Evolutionary conservation across 1,140 invertebrate species (phyloP).

Genomic region (Oncopeltus fasciatus): DNA sequence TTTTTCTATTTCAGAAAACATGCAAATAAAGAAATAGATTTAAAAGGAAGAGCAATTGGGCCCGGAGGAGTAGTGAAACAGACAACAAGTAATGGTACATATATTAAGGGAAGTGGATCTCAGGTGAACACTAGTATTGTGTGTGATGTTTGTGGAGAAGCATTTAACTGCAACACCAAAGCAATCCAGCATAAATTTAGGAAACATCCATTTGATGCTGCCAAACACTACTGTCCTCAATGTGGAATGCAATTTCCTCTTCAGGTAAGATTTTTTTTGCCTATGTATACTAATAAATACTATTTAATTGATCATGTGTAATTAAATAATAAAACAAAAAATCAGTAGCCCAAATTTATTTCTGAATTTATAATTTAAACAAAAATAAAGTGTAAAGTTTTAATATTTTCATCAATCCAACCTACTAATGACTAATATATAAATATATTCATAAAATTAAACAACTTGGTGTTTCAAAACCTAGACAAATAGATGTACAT

Average conservation of each 20-base stretch:
- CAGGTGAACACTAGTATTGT: constrained; percentile 18
- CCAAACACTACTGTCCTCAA: constrained; percentile 47
- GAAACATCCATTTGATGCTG: constrained; percentile 42
- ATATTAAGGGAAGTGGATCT: constrained; percentile 23
- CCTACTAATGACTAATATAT: too few relatives aligned
- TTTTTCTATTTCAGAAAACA: constrained; percentile 32
- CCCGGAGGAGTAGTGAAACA: constrained; percentile 23
- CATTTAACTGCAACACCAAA: constrained; percentile 40
- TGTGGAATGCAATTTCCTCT: constrained; percentile 54
- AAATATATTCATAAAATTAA: too few relatives aligned
- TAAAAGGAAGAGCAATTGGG: constrained; percentile 28
- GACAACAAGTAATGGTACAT: constrained; percentile 17
- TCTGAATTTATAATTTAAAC: too few relatives aligned
- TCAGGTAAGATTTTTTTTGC: too few relatives aligned
- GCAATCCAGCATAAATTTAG: constrained; percentile 53
- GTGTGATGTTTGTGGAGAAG: constrained; percentile 44
- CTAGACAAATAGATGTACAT: too few relatives aligned
- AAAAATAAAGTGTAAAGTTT: too few relatives aligned
- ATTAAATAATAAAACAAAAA: too few relatives aligned
- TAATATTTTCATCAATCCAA: too few relatives aligned
- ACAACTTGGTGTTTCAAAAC: too few relatives aligned
- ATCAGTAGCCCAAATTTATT: too few relatives aligned
- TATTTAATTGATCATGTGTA: too few relatives aligned
- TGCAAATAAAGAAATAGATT: constrained; percentile 37
- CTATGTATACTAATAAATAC: too few relatives aligned